These are phyloP conservation scores for Astur gentilis DNA, from an alignment of 2,113 vertebrate genomes.

Conservation along the genomic window DNA sequence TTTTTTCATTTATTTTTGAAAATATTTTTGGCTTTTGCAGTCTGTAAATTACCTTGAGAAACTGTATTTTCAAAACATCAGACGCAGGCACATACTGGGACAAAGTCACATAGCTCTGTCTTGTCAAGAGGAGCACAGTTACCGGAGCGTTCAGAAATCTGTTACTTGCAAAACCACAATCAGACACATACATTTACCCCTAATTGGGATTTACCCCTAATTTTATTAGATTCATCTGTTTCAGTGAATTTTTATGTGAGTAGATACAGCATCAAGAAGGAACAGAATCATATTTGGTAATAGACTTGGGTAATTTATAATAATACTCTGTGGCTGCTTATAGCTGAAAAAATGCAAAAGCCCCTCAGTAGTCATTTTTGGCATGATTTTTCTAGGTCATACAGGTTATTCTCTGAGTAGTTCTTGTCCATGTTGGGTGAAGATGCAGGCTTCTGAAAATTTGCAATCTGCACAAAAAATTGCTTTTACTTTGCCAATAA, in stretches of 20 bases:
- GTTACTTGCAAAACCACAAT: neutral
- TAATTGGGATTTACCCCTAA: neutral
- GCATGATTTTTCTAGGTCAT: neutral
- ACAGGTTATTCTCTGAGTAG: neutral
- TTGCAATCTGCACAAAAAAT: fast-evolving
- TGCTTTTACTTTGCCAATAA: fast-evolving
- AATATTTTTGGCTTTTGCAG: neutral
- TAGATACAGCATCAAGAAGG: fast-evolving
- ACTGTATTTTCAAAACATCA: neutral
- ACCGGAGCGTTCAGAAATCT: fast-evolving
- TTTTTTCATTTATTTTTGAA: neutral
- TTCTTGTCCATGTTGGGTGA: fast-evolving
- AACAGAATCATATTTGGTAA: fast-evolving
- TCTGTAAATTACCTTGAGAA: neutral
- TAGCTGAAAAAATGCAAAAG: neutral
- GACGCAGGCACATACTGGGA: fast-evolving
- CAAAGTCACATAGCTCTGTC: fast-evolving
- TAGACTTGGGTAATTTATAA: fast-evolving
- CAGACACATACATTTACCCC: too few species aligned
- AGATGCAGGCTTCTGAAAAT: neutral
- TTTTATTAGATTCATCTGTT: neutral
- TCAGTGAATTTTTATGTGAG: neutral
- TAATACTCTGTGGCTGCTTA: neutral
- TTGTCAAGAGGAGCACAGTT: neutral
- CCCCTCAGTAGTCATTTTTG: fast-evolving